Base-by-base conservation (phyloP, 1,140 invertebrate genomes). In the Lutraria rhynchaena region DNA sequence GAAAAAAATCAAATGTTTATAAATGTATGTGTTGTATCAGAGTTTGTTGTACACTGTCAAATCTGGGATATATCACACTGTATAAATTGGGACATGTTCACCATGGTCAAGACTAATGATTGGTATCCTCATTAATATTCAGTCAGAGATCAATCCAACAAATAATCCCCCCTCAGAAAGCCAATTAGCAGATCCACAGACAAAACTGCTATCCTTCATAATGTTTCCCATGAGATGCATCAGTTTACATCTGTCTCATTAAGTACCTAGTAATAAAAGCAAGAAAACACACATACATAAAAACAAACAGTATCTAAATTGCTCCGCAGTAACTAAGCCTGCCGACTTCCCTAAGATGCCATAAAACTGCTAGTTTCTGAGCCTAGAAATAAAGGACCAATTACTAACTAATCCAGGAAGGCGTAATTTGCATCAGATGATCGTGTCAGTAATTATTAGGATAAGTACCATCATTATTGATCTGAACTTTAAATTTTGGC, bases 361-460 rank as follows among this genome's bases (percentile, higher is more conserved):
- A 44, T 60, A 60, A 75, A 75, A 44, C 19, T 49, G 13, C 31
- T 15, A 5, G 13, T 58, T 46, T 19, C 41, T 60, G 71, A 41
- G 60, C n/a, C 57, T 53, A 24, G 0, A 58, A 61, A 60, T 75
- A 75, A 60, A 60, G 71, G 55, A 75, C 55, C 71, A 75, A 75
- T 75, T 75, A 75, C 71, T 60, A 41, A 55, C 55, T 75, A 75
- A 75, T 75, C 71, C 71, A 60, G 57, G 53, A 75, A 31, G 57
- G 51, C 24, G 27, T 75, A 75, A 75, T 75, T 75, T 75, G 29
- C 71, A 75, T 75, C 41, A 61, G 57, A 75, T 60, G 24, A 29
- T 61, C 57, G 35, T 75, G 71, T 75, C 57, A 60, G 71, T 75
- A 75, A 75, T 75, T 75, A 75, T 75, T 75, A 61, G 57, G 71